Percentiles rank a stretch among this genome's conserved stretches.
phyloP scores from a whole-genome alignment of 2,113 vertebrate genomes.

The Hemibagrus wyckioides region DNA sequence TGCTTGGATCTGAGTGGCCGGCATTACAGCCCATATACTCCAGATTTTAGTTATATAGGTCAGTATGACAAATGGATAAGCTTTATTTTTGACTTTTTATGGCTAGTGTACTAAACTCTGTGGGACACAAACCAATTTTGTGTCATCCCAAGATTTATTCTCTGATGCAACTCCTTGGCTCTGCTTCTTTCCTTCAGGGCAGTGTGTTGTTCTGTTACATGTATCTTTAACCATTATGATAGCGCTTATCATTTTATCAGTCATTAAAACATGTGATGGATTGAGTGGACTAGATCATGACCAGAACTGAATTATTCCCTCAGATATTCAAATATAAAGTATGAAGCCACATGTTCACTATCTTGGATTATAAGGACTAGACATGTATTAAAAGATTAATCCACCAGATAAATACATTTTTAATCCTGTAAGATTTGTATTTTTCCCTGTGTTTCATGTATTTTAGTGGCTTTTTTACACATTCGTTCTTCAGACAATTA shows the following conservation, averaged over 20 bases:
- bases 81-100: slow-evolving; percentile 31
- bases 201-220: neutral
- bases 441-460: neutral
- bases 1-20: neutral
- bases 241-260: neutral
- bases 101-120: slow-evolving; percentile 22
- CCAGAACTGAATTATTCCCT: neutral
- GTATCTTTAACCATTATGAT: neutral
- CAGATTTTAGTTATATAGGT: slow-evolving; percentile 10
- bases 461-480: neutral
- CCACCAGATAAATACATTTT: neutral
- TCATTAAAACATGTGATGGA: neutral
- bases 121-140: slow-evolving; percentile 56
- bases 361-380: neutral
- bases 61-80: slow-evolving; percentile 24
- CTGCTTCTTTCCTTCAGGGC: neutral
- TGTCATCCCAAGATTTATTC: slow-evolving; percentile 59
- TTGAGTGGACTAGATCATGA: neutral
- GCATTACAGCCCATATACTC: neutral
- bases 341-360: neutral
- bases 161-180: slow-evolving; percentile 48
- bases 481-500: neutral
- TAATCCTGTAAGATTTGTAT: neutral
- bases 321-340: neutral
- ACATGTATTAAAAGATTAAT: neutral